phyloP scores from a whole-genome alignment of 2,888 invertebrate genomes.

The Ommatoiulus sabulosus region DNA sequence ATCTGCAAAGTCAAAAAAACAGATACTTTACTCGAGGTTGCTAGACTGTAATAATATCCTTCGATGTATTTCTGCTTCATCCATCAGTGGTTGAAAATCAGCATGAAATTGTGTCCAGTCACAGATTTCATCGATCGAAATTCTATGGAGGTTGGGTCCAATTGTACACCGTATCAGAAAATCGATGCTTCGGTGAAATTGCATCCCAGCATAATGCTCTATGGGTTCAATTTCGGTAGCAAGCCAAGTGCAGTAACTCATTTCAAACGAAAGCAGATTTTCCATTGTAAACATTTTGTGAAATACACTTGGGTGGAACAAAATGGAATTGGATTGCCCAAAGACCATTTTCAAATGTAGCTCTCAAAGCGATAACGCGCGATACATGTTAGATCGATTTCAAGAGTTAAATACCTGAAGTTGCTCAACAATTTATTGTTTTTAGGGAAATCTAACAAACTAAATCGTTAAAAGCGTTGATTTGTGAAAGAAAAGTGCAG shows the following conservation, averaged over 20 bases:
- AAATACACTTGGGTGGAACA: slow-evolving; percentile 41
- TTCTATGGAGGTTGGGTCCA: not conserved
- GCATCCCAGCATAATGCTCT: not conserved
- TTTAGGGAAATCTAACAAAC: not conserved
- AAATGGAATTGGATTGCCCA: slow-evolving; percentile 30
- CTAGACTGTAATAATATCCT: not conserved
- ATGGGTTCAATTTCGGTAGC: slow-evolving; percentile 28
- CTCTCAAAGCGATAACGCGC: not conserved
- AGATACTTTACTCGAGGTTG: not conserved
- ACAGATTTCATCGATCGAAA: slow-evolving; percentile 34
- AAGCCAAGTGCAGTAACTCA: slow-evolving; percentile 1
- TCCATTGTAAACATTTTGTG: slow-evolving; percentile 46
- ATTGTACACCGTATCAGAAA: not conserved
- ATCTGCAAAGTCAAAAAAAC: not conserved
- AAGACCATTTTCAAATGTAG: slow-evolving; percentile 8
- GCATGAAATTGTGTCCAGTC: slow-evolving; percentile 45
- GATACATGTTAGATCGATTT: not conserved
- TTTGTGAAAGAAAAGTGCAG: too few relatives aligned
- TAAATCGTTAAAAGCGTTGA: not conserved
- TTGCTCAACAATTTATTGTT: not conserved
- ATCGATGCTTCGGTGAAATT: slow-evolving; percentile 28
- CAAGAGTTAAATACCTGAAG: not conserved
- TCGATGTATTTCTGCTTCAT: not conserved
- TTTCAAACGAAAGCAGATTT: slow-evolving; percentile 39
- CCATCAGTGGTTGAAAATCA: slow-evolving; percentile 23